phyloP scores from a whole-genome alignment of 2,797 vertebrate genomes.

The Pygocentrus nattereri region DNA sequence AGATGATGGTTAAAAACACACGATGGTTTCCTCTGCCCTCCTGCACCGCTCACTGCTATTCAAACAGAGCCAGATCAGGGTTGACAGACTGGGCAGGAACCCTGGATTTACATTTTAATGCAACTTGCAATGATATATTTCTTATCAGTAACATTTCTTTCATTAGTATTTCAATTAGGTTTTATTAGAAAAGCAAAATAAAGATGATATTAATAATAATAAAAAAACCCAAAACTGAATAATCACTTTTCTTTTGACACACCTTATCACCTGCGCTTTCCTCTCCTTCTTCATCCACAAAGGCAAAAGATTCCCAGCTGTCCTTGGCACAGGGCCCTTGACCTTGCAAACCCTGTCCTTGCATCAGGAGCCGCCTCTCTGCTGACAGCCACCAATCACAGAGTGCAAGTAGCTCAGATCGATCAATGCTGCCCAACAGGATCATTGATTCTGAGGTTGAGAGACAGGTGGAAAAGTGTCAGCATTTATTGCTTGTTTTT shows the following conservation, averaged over 20 bases:
- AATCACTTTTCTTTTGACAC: neutral
- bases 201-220: too few relatives aligned
- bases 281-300: constrained; percentile 89
- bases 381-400: constrained; percentile 88
- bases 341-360: constrained; percentile 72
- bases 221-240: neutral
- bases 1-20: too few relatives aligned
- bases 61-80: too few relatives aligned
- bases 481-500: neutral
- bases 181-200: too few relatives aligned
- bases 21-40: too few relatives aligned
- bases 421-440: constrained; percentile 91
- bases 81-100: too few relatives aligned
- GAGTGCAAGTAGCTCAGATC: constrained; percentile 88
- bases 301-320: constrained; percentile 88
- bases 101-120: too few relatives aligned
- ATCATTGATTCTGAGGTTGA: constrained; percentile 89
- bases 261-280: constrained; percentile 82
- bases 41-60: too few relatives aligned
- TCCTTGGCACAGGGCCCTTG: constrained; percentile 67
- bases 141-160: too few relatives aligned
- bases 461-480: constrained; percentile 7
- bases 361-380: constrained; percentile 83
- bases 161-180: too few relatives aligned
- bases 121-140: too few relatives aligned